Evolutionary conservation across 2,888 invertebrate species (phyloP).

Genomic region (Tromatobia lineatoria): DNA sequence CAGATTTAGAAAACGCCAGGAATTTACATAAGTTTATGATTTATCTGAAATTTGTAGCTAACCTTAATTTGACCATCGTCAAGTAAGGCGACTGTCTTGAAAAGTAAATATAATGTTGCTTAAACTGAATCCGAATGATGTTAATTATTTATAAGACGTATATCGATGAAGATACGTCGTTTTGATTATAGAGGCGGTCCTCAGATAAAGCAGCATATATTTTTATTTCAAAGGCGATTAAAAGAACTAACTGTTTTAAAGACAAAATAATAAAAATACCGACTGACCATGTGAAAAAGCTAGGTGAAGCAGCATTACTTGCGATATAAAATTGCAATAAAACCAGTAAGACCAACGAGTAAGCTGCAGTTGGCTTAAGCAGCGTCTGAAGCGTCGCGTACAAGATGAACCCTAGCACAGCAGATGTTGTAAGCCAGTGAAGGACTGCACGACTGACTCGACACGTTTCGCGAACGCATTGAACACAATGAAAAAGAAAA

Average conservation of each 20-base stretch:
- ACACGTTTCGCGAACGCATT: constrained; percentile 77
- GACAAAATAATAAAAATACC: constrained; percentile 1
- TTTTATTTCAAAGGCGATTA: too few species aligned
- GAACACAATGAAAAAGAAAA: constrained; percentile 59
- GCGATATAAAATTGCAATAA: constrained; percentile 75
- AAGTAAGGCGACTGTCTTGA: too few species aligned
- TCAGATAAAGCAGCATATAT: too few species aligned
- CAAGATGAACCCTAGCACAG: constrained; percentile 66
- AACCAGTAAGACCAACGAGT: constrained; percentile 70
- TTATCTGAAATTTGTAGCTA: too few species aligned
- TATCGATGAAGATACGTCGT: neutral
- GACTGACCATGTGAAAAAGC: constrained; percentile 16
- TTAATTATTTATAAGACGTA: neutral
- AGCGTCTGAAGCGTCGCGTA: constrained; percentile 61
- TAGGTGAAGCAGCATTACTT: constrained; percentile 50
- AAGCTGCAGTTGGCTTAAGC: constrained; percentile 54
- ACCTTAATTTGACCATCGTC: too few species aligned
- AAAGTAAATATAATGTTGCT: too few species aligned
- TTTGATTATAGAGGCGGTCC: neutral
- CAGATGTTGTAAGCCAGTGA: constrained; percentile 78
- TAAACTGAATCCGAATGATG: neutral
- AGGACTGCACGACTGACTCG: constrained; percentile 79
- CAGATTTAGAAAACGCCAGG: too few species aligned
- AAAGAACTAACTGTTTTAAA: too few species aligned
- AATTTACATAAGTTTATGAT: neutral